Base-by-base conservation (phyloP, 1,140 invertebrate genomes). In the Hetaerina americana region DNA sequence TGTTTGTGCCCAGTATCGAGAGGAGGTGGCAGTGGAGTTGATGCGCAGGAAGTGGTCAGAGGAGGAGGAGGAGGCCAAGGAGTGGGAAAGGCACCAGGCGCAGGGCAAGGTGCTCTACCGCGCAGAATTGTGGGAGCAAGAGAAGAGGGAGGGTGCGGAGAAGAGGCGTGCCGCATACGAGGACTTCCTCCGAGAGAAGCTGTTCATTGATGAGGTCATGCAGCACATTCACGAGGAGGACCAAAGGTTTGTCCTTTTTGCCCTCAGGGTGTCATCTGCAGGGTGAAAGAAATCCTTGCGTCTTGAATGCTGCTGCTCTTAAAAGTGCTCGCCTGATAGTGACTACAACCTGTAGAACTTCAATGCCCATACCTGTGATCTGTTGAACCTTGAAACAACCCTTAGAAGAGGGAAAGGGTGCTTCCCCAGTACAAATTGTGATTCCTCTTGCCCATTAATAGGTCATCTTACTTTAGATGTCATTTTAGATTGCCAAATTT, bases 111-210 rank as follows among this genome's bases (percentile, higher is more conserved):
- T 69, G 0, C 29, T 78, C 70, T 81, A 81, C 70, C 76, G 77
- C 66, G 75, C 76, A 27, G 78, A 80, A 66, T 72, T 82, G 24
- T 80, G 79, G 69, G 78, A 82, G 72, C 81, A 82, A 76, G 79
- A 81, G 31, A 80, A 80, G 49, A 74, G 76, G 49, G 73, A 76
- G 66, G n/a, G n/a, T n/a, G 78, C 80, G 66, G 77, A 79, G 74
- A 73, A 73, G n/a, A 77, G 76, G 66, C 76, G 79, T 49, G 76
- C 76, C 49, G 66, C 77, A 66, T 81, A 81, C 74, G 78, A 81
- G 74, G 80, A 82, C 73, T 82, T 79, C 71, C 70, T 82, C 8
- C 75, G 74, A 66, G 81, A 82, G 69, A 82, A 82, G 75, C 80
- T 79, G 74, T 71, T 80, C 71, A 75, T 82, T 49, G 81, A 82